A percentile compares a stretch with the other conserved stretches of the same genome.
Evolutionary conservation across 2,113 vertebrate genomes (phyloP).

Genomic region (Leptosomus discolor): DNA sequence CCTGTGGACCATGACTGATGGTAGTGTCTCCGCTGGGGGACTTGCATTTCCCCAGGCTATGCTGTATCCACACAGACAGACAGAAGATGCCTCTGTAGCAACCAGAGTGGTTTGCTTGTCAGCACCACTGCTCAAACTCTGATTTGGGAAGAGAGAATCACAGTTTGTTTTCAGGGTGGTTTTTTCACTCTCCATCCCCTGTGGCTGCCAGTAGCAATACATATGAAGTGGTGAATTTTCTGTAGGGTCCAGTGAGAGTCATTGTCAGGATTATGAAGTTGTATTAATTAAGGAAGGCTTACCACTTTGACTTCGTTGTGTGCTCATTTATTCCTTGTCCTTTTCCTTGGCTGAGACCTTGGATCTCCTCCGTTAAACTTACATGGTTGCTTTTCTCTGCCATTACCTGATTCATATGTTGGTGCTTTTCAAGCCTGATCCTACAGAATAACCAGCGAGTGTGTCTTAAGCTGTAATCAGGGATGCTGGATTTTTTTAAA

Average conservation of each 20-base stretch:
- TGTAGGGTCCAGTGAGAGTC: background rate
- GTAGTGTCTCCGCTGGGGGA: rapidly evolving
- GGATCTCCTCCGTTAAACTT: background rate
- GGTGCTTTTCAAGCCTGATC: background rate
- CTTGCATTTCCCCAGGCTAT: background rate
- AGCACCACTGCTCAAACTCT: rapidly evolving
- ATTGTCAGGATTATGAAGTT: background rate
- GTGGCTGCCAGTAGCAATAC: background rate
- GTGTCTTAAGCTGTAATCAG: background rate
- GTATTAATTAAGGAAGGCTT: background rate
- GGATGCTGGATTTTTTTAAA: background rate
- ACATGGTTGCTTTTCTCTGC: background rate
- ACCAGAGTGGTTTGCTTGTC: background rate
- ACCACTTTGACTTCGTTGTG: too few species aligned
- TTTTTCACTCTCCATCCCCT: background rate
- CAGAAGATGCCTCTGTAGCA: background rate
- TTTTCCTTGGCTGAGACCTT: background rate
- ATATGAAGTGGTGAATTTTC: background rate
- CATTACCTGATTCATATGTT: rapidly evolving
- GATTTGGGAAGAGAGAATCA: background rate
- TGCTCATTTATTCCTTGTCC: background rate
- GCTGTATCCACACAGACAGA: rapidly evolving
- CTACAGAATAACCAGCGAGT: background rate
- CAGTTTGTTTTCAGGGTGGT: background rate
- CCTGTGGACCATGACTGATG: rapidly evolving